Conservation (phyloP, 2,888 invertebrate species). For the Stenotaenia linearis region DNA sequence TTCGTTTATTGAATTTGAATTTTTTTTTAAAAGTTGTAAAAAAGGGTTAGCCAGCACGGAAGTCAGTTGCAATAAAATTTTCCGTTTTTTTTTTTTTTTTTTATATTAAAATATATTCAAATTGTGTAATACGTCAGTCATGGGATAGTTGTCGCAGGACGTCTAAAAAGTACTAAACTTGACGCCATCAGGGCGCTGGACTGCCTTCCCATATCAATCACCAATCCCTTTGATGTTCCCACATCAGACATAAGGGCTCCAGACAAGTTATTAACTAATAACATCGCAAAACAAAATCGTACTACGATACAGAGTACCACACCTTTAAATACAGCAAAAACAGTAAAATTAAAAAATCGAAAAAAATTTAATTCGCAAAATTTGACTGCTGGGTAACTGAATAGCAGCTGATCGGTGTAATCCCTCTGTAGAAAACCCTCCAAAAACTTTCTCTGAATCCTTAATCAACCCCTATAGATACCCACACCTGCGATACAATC, state of each 20-base stretch:
- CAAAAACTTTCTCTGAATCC: neutral
- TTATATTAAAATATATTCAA: neutral
- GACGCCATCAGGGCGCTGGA: conserved; percentile 1
- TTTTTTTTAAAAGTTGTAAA: too few relatives aligned
- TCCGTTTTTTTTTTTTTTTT: too few relatives aligned
- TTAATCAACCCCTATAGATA: neutral
- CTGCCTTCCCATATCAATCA: conserved; percentile 16
- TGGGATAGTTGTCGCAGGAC: neutral
- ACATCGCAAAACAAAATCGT: neutral
- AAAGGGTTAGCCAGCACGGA: too few relatives aligned
- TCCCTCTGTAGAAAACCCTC: neutral
- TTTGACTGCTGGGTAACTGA: too few relatives aligned
- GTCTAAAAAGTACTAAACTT: conserved; percentile 8
- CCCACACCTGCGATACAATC: neutral
- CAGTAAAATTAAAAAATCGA: neutral
- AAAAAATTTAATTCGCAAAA: too few relatives aligned
- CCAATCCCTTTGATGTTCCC: conserved; percentile 23
- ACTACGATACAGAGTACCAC: neutral
- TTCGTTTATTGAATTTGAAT: too few relatives aligned
- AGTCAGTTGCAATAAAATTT: too few relatives aligned
- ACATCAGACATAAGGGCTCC: conserved; percentile 10
- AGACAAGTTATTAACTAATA: conserved; percentile 6
- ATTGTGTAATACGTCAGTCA: neutral
- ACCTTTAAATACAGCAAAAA: neutral
- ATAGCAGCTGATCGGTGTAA: too few relatives aligned